Conservation (phyloP, 1,140 invertebrate species). For the Odontomachus brunneus region DNA sequence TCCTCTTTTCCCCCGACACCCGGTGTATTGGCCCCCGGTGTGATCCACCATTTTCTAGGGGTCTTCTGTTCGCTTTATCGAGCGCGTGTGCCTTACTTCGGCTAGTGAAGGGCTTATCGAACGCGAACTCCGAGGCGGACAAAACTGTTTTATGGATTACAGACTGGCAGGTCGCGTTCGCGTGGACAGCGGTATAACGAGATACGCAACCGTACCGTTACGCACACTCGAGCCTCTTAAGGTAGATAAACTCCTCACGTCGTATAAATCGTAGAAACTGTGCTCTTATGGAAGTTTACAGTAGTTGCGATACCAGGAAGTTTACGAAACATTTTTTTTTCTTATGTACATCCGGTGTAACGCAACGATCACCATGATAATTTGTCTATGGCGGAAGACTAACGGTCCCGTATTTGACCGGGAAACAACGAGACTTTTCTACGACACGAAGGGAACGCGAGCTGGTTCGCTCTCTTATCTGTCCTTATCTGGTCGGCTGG, state of each 20-base stretch:
- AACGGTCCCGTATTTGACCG: not conserved
- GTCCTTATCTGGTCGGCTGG: slow-evolving; percentile 18
- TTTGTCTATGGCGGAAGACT: not conserved
- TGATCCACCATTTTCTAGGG: slow-evolving; percentile 67
- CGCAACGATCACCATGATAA: too few relatives aligned
- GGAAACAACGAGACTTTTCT: not conserved
- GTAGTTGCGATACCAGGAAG: too few relatives aligned
- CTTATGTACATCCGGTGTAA: too few relatives aligned
- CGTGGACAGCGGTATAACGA: too few relatives aligned
- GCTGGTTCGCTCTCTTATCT: slow-evolving; percentile 16
- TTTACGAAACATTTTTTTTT: too few relatives aligned
- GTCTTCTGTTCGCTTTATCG: slow-evolving; percentile 54
- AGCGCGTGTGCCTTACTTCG: slow-evolving; percentile 50
- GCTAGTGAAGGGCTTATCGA: slow-evolving; percentile 22
- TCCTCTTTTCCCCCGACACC: not conserved
- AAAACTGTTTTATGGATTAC: not conserved
- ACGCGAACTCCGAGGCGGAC: not conserved
- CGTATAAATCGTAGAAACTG: too few relatives aligned
- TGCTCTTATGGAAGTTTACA: too few relatives aligned
- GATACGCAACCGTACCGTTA: too few relatives aligned
- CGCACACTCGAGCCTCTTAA: too few relatives aligned
- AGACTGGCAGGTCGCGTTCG: too few relatives aligned
- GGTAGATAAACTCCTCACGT: too few relatives aligned
- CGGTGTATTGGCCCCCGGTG: slow-evolving; percentile 66
- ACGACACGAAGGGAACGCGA: too few relatives aligned